Percentiles rank a stretch among this genome's conserved stretches.
Evolutionary conservation across 2,113 vertebrate species (phyloP).

Genomic region (Pampusana beccarii): DNA sequence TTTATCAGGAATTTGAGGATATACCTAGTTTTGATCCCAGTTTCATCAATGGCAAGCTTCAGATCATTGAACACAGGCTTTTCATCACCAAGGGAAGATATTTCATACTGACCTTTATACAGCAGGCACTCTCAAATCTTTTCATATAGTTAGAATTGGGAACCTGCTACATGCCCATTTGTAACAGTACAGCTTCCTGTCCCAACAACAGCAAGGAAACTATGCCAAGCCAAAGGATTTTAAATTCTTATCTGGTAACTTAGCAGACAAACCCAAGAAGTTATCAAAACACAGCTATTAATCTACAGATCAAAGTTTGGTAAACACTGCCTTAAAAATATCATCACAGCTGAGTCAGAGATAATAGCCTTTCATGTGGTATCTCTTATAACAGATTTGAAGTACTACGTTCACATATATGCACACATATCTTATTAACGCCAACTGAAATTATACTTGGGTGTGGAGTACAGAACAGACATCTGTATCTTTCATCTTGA

Average conservation of each 20-base stretch:
- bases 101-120: not conserved
- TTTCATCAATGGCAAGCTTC: not conserved
- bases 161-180: not conserved
- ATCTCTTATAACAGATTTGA: not conserved
- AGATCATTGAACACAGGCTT: not conserved
- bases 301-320: not conserved
- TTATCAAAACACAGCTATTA: not conserved
- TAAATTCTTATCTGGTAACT: not conserved
- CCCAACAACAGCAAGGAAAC: not conserved
- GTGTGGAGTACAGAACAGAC: not conserved
- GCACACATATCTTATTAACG: not conserved
- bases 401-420: not conserved
- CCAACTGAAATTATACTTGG: not conserved
- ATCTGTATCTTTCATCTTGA: not conserved
- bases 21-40: not conserved
- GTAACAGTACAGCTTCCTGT: not conserved
- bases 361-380: not conserved
- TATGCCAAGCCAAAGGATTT: not conserved
- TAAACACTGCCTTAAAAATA: not conserved
- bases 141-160: not conserved
- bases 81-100: not conserved
- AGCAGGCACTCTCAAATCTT: not conserved
- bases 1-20: not conserved
- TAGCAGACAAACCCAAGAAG: not conserved
- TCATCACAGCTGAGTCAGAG: not conserved